A percentile compares a stretch with the other conserved stretches of the same genome.
Evolutionary conservation across 2,797 vertebrate species (phyloP).

Genomic region (Oophaga sylvatica): DNA sequence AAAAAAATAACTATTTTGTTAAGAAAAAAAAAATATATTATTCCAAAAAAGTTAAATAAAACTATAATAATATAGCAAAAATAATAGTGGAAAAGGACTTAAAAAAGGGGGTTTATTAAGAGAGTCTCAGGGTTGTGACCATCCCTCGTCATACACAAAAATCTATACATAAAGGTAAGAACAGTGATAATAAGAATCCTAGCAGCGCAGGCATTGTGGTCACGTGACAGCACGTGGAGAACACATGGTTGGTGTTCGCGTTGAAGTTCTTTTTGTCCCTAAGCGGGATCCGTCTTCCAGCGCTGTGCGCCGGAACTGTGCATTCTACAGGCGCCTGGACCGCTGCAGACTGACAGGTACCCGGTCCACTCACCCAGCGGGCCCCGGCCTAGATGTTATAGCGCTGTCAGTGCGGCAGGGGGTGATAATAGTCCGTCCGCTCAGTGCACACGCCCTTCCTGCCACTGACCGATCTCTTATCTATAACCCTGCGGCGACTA

Average conservation of each 20-base stretch:
- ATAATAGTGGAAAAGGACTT: no score
- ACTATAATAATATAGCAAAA: no score
- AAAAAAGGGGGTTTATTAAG: no score
- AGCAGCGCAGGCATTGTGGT: neutral
- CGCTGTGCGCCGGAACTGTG: conserved; percentile 31
- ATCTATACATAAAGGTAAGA: no score
- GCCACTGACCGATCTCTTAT: neutral
- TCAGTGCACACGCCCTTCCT: neutral
- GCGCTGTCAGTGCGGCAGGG: neutral
- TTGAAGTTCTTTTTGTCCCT: neutral
- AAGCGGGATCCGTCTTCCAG: neutral
- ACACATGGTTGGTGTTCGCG: neutral
- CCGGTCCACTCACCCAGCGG: neutral
- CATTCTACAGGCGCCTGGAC: neutral
- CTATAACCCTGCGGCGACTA: neutral
- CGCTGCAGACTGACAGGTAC: conserved; percentile 38
- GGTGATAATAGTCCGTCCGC: neutral
- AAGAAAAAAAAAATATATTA: no score
- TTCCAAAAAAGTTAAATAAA: no score
- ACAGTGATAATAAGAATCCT: no score
- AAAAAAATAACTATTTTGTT: no score
- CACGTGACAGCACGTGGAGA: conserved; percentile 10
- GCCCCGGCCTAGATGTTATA: neutral
- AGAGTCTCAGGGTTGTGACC: no score
- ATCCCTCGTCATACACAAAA: no score